Conservation (phyloP, 2,797 vertebrate species). For the Labroides dimidiatus region DNA sequence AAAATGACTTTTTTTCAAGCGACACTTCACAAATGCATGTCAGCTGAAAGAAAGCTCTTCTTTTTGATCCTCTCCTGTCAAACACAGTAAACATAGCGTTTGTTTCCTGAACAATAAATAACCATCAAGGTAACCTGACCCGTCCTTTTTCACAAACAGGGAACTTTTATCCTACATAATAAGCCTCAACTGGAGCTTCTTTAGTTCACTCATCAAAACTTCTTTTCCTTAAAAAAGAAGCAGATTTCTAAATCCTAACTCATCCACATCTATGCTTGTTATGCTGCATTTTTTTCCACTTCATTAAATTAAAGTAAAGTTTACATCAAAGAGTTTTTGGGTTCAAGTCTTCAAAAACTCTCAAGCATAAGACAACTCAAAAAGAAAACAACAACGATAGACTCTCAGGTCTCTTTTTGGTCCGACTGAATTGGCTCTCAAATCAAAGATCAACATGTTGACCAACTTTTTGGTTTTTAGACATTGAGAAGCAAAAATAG, state of each 20-base stretch:
- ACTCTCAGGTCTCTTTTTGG: constrained; percentile 20
- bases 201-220: constrained; percentile 15
- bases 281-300: background rate
- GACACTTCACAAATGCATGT: constrained; percentile 37
- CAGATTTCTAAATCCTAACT: background rate
- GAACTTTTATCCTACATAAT: constrained; percentile 16
- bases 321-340: constrained; percentile 15
- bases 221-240: background rate
- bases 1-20: constrained; percentile 37
- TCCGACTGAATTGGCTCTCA: constrained; percentile 1
- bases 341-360: constrained; percentile 3
- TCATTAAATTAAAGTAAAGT: background rate
- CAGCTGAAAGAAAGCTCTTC: constrained; percentile 21
- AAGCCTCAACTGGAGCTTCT: constrained; percentile 12
- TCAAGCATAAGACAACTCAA: background rate
- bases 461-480: background rate
- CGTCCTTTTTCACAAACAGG: constrained; percentile 8
- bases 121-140: constrained; percentile 32
- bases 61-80: constrained; percentile 17
- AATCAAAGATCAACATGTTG: background rate
- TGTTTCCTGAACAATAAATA: constrained; percentile 25
- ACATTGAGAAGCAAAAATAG: background rate
- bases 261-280: background rate
- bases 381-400: background rate
- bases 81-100: constrained; percentile 36